Conservation (phyloP, 1,140 invertebrate species). For the Yoshiicerus persimilis region DNA sequence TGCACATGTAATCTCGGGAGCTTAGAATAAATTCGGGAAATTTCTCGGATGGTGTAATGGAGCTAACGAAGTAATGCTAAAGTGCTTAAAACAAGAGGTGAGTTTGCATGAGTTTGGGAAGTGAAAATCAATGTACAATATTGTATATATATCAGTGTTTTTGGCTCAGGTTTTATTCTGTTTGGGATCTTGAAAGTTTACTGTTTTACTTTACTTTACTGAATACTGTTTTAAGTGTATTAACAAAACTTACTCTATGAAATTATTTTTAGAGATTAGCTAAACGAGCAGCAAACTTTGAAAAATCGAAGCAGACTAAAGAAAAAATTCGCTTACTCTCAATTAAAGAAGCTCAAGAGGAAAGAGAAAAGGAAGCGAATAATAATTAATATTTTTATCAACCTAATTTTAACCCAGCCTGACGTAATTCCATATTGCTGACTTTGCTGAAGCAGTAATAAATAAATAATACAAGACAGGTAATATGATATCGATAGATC, state of each 20-base stretch:
- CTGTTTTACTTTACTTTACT: too few species aligned
- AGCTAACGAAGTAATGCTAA: conserved; percentile 17
- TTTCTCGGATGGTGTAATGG: conserved; percentile 35
- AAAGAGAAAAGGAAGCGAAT: not conserved
- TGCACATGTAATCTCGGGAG: not conserved
- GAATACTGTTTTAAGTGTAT: not conserved
- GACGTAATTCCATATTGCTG: not conserved
- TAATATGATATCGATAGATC: too few species aligned
- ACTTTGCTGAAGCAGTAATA: too few species aligned
- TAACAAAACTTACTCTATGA: not conserved
- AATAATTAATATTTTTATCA: not conserved
- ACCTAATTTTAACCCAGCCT: not conserved
- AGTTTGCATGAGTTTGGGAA: not conserved
- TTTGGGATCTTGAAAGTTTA: not conserved
- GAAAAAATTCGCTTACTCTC: not conserved
- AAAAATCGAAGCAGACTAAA: not conserved
- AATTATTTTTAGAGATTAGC: conserved; percentile 17
- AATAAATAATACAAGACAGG: too few species aligned
- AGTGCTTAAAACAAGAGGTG: conserved; percentile 37
- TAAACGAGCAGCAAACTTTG: conserved; percentile 13
- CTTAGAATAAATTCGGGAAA: conserved; percentile 23
- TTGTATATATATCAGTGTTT: not conserved
- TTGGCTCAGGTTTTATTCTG: not conserved
- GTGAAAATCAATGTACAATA: not conserved
- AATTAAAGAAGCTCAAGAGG: not conserved